These are phyloP conservation scores for Phoeniculus purpureus DNA, from an alignment of 2,797 vertebrate genomes.

Conservation along the genomic window DNA sequence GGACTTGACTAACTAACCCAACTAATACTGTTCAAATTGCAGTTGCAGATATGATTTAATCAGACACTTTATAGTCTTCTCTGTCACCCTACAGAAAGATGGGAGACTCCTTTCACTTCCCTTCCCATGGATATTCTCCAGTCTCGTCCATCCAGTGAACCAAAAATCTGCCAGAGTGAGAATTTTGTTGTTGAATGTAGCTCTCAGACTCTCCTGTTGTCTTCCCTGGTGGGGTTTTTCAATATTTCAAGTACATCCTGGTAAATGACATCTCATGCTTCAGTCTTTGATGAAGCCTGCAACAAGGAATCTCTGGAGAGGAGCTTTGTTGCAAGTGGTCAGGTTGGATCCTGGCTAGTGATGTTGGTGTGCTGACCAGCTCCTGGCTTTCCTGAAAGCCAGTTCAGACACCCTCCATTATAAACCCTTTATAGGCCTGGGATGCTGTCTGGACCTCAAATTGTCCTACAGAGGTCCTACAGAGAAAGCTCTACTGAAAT, in stretches of 20 bases:
- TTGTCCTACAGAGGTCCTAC: background rate
- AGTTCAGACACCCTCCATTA: background rate
- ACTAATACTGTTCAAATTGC: background rate
- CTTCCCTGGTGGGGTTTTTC: background rate
- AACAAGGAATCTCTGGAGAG: accelerated
- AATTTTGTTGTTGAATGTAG: accelerated
- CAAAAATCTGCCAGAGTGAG: background rate
- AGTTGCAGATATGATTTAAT: background rate
- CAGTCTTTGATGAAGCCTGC: background rate
- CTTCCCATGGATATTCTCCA: background rate
- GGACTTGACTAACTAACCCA: background rate
- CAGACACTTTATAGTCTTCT: background rate
- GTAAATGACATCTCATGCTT: background rate
- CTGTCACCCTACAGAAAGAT: background rate
- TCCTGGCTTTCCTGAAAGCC: background rate
- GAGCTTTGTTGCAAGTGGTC: background rate
- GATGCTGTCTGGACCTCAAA: background rate
- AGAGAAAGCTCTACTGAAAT: background rate
- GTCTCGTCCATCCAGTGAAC: background rate
- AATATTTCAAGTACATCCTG: background rate
- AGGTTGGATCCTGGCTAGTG: accelerated
- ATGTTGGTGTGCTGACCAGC: background rate
- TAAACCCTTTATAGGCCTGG: background rate
- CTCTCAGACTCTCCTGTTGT: background rate
- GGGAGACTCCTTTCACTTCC: background rate